phyloP scores from a whole-genome alignment of 2,797 vertebrate species.

The Notolabrus celidotus region DNA sequence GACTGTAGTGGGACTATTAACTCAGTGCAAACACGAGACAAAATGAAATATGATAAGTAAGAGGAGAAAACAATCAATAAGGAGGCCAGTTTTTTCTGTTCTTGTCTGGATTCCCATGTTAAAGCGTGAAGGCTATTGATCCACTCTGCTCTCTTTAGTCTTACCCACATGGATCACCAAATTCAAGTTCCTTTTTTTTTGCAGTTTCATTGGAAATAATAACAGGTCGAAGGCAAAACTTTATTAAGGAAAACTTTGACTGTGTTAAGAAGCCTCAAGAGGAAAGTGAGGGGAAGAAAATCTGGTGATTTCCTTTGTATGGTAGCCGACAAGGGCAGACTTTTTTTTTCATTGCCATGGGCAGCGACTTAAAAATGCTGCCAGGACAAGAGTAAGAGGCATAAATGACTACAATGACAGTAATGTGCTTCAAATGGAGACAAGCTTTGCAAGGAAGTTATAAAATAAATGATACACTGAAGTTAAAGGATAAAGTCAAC shows the following conservation, averaged over 20 bases:
- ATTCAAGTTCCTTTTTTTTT: slow-evolving; percentile 24
- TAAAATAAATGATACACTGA: too few species aligned
- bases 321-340: too few species aligned
- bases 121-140: slow-evolving; percentile 19
- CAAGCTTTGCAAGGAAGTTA: too few species aligned
- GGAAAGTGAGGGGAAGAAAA: neutral
- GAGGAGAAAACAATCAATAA: slow-evolving; percentile 54
- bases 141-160: neutral
- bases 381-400: too few species aligned
- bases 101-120: slow-evolving; percentile 38
- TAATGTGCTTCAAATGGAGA: too few species aligned
- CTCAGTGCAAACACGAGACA: slow-evolving; percentile 34
- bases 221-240: neutral
- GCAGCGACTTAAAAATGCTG: too few species aligned
- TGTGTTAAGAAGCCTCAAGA: neutral
- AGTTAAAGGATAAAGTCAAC: too few species aligned
- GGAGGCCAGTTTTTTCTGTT: slow-evolving; percentile 18
- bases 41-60: slow-evolving; percentile 54
- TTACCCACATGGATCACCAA: neutral
- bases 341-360: too few species aligned
- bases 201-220: neutral
- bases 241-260: neutral
- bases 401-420: too few species aligned
- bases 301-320: too few species aligned
- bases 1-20: slow-evolving; percentile 53